Evolutionary conservation across 2,113 vertebrate genomes (phyloP).

Genomic region (Passer montanus): DNA sequence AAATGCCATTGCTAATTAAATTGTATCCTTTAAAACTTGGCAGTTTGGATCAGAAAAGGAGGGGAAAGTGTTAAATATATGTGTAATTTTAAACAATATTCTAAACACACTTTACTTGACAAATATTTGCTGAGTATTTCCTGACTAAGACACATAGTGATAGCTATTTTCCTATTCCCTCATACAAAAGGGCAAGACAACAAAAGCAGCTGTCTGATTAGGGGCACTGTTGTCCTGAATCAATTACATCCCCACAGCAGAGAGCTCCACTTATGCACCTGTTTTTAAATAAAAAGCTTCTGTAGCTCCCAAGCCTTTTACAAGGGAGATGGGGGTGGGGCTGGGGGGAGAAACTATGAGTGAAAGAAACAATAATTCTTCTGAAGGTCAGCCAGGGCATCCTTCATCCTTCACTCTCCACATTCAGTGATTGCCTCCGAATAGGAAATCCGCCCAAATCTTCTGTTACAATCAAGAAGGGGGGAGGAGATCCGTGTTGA

Average conservation of each 20-base stretch:
- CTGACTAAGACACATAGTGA: neutral
- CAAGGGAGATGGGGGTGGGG: neutral
- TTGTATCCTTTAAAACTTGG: neutral
- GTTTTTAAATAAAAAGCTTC: conserved; percentile 57
- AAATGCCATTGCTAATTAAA: conserved; percentile 25
- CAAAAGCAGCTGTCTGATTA: conserved; percentile 63
- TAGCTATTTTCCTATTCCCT: conserved; percentile 60
- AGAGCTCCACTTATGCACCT: conserved; percentile 57
- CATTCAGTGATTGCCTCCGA: conserved; percentile 62
- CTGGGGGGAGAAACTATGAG: neutral
- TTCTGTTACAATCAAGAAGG: conserved; percentile 45
- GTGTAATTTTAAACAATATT: neutral
- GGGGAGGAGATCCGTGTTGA: conserved; percentile 9
- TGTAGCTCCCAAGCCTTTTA: neutral
- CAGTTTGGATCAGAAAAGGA: neutral
- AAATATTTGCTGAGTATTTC: conserved; percentile 58
- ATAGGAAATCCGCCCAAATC: conserved; percentile 69
- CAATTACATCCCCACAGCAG: conserved; percentile 41
- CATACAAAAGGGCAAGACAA: conserved; percentile 39
- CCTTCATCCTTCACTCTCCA: conserved; percentile 34
- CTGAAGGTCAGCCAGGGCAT: conserved; percentile 69
- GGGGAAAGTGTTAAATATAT: neutral
- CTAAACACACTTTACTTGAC: neutral
- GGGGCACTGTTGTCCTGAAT: conserved; percentile 51
- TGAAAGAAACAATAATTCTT: conserved; percentile 64